phyloP scores from a whole-genome alignment of 2,113 vertebrate species.

The Canis aureus region DNA sequence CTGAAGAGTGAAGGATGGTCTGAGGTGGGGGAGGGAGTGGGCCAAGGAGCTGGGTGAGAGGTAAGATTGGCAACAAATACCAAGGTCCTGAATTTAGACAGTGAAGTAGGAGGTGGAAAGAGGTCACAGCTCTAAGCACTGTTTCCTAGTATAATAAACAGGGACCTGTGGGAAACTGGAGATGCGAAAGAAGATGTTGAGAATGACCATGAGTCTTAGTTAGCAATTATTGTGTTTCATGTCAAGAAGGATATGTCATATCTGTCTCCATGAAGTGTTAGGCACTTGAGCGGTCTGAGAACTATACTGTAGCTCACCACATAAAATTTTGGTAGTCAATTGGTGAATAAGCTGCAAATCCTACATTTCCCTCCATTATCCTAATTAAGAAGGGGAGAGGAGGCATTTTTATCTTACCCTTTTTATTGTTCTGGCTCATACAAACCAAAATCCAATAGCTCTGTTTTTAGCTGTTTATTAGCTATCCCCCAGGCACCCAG shows the following conservation, averaged over 20 bases:
- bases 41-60: not conserved
- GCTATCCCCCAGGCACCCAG: not conserved
- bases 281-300: not conserved
- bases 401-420: not conserved
- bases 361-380: not conserved
- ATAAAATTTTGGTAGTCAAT: not conserved
- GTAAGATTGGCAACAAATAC: not conserved
- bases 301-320: not conserved
- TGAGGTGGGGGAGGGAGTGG: not conserved
- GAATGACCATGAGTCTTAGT: not conserved
- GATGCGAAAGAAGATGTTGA: not conserved
- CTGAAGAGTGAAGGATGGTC: not conserved
- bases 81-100: not conserved
- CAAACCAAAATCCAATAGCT: not conserved
- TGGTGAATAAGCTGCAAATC: not conserved
- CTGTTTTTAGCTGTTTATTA: not conserved
- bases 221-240: not conserved
- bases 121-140: not conserved
- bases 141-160: not conserved
- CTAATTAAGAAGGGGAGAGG: not conserved
- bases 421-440: conserved; percentile 50
- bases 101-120: not conserved
- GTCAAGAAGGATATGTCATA: not conserved
- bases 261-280: not conserved
- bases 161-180: not conserved